These are phyloP conservation scores for Falco novaeseelandiae DNA, from an alignment of 2,797 vertebrate species.

Conservation along the genomic window DNA sequence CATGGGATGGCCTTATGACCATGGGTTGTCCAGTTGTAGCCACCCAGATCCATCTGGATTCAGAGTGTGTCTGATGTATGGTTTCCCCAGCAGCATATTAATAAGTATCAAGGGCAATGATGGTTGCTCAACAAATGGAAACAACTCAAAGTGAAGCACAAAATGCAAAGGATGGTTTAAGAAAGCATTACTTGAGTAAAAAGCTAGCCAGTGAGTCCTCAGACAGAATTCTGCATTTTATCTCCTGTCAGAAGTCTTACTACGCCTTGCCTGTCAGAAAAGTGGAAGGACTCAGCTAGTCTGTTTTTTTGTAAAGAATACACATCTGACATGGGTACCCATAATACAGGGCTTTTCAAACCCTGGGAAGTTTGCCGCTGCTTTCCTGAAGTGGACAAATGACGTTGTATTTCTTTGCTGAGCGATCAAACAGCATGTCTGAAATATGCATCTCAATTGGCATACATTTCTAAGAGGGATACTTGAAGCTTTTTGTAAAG, in stretches of 20 bases:
- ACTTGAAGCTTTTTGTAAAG: neutral
- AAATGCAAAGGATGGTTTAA: neutral
- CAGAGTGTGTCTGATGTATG: neutral
- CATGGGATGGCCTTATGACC: neutral
- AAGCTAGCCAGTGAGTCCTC: neutral
- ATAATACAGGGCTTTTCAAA: neutral
- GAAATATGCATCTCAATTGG: neutral
- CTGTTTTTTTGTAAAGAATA: neutral
- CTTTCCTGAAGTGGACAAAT: neutral
- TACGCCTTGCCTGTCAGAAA: neutral
- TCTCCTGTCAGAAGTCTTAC: neutral
- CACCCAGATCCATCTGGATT: neutral
- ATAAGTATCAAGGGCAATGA: accelerated
- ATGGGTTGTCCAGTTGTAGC: neutral
- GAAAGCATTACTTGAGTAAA: neutral
- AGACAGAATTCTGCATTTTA: neutral
- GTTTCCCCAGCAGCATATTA: neutral
- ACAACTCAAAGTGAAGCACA: neutral
- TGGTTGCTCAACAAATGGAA: neutral
- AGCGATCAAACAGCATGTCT: neutral
- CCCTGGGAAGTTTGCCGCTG: accelerated
- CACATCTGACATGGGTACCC: neutral
- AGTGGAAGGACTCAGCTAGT: neutral
- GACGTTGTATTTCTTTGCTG: neutral
- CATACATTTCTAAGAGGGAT: neutral